A percentile compares a stretch with the other conserved stretches of the same genome.
These are phyloP conservation scores for Prionace glauca DNA, from an alignment of 2,797 vertebrate species.

Conservation along the genomic window DNA sequence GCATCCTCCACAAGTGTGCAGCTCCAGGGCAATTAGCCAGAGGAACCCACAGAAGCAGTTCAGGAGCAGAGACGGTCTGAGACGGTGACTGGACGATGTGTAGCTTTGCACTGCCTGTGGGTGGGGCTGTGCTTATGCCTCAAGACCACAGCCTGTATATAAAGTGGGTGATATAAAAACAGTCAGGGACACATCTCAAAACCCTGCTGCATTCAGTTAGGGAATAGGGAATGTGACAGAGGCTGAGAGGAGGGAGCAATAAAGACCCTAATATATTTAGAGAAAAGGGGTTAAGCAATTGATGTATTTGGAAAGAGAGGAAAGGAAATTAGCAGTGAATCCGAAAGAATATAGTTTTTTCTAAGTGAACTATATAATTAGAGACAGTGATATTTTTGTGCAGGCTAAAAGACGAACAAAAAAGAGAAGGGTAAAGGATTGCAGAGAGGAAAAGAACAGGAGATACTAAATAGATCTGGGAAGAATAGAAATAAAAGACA, in stretches of 20 bases:
- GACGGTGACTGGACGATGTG: constrained; percentile 24
- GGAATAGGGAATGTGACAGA: neutral
- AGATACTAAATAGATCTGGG: neutral
- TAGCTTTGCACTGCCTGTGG: neutral
- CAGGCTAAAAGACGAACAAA: neutral
- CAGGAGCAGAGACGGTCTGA: neutral
- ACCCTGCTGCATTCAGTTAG: neutral
- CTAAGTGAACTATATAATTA: neutral
- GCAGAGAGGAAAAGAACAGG: neutral
- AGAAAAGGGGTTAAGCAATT: neutral
- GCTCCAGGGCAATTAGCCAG: neutral
- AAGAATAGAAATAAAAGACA: no score
- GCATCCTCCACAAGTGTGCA: neutral
- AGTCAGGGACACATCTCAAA: neutral
- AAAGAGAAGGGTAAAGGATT: neutral
- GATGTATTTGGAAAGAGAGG: neutral
- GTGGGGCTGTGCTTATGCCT: constrained; percentile 9
- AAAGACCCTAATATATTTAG: neutral
- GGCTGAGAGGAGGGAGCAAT: neutral
- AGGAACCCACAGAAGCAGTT: neutral
- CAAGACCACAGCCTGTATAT: constrained; percentile 18
- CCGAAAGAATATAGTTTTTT: neutral
- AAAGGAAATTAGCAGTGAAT: neutral
- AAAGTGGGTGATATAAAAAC: constrained; percentile 18
- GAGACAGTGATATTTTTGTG: neutral